These are phyloP conservation scores for Andrena bucephala DNA, from an alignment of 2,888 invertebrate species.

Conservation along the genomic window DNA sequence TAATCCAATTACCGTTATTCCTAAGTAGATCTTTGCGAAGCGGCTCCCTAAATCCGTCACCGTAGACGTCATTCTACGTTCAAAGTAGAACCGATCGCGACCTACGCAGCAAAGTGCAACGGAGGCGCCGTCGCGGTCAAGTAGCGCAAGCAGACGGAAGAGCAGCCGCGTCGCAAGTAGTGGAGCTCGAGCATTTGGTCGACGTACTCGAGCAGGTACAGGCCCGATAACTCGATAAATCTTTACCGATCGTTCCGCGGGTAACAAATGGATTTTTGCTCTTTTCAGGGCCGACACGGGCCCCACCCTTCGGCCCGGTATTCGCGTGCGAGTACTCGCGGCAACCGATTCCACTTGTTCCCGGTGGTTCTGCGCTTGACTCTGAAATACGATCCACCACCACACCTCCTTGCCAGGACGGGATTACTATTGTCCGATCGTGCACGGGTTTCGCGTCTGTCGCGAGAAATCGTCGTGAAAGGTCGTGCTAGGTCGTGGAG, in stretches of 20 bases:
- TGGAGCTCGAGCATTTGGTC: not conserved
- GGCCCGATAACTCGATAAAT: conserved; percentile 56
- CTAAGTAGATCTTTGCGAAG: conserved; percentile 6
- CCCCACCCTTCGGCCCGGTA: conserved; percentile 23
- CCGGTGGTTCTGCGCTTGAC: conserved; percentile 80
- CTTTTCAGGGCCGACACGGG: conserved; percentile 25
- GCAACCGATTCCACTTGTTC: conserved; percentile 71
- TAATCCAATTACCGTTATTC: conserved; percentile 46
- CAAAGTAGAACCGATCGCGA: not conserved
- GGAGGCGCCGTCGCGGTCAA: not conserved
- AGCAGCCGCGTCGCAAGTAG: not conserved
- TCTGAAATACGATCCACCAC: conserved; percentile 81
- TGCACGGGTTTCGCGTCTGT: not conserved
- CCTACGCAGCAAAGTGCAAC: not conserved
- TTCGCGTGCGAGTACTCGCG: conserved; percentile 37
- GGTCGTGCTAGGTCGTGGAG: not conserved
- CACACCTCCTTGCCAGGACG: conserved; percentile 79
- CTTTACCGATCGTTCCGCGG: conserved; percentile 17
- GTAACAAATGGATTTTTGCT: conserved; percentile 44
- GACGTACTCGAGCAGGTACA: not conserved
- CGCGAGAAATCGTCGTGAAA: not conserved
- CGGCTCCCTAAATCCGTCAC: not conserved
- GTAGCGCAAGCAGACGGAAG: conserved; percentile 7
- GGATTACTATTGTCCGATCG: conserved; percentile 77
- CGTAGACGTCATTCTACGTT: not conserved